Percentiles rank a stretch among this genome's conserved stretches.
phyloP scores from a whole-genome alignment of 1,140 invertebrate genomes.

The Popillia japonica region DNA sequence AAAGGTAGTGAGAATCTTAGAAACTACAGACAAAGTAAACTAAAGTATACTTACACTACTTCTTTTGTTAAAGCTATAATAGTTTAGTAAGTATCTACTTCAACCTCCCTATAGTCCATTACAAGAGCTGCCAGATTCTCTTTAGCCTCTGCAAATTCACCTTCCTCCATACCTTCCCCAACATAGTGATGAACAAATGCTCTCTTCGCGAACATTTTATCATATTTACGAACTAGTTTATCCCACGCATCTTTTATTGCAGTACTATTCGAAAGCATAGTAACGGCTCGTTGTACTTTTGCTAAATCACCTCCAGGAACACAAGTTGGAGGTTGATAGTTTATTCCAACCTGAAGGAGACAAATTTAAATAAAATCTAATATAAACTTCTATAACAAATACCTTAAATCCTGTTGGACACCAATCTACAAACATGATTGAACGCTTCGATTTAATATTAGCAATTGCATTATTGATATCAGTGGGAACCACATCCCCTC shows the following conservation, averaged over 20 bases:
- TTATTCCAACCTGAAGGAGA: conserved; percentile 64
- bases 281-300: conserved; percentile 72
- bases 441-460: conserved; percentile 71
- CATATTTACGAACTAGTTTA: conserved; percentile 74
- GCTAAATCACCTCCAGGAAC: conserved; percentile 76
- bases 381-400: not conserved
- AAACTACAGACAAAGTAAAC: no score
- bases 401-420: conserved; percentile 76
- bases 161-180: conserved; percentile 83
- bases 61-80: not conserved
- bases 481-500: conserved; percentile 73
- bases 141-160: conserved; percentile 73
- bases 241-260: conserved; percentile 79
- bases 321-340: conserved; percentile 73
- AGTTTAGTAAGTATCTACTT: conserved; percentile 48
- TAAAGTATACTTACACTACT: no score
- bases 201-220: conserved; percentile 75
- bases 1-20: no score
- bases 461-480: conserved; percentile 77
- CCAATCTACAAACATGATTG: conserved; percentile 76
- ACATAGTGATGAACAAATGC: conserved; percentile 83
- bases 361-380: not conserved
- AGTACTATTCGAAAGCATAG: conserved; percentile 80
- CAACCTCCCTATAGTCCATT: conserved; percentile 71
- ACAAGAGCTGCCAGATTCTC: conserved; percentile 76